phyloP scores from a whole-genome alignment of 1,140 invertebrate genomes.

The Ladona fulva region DNA sequence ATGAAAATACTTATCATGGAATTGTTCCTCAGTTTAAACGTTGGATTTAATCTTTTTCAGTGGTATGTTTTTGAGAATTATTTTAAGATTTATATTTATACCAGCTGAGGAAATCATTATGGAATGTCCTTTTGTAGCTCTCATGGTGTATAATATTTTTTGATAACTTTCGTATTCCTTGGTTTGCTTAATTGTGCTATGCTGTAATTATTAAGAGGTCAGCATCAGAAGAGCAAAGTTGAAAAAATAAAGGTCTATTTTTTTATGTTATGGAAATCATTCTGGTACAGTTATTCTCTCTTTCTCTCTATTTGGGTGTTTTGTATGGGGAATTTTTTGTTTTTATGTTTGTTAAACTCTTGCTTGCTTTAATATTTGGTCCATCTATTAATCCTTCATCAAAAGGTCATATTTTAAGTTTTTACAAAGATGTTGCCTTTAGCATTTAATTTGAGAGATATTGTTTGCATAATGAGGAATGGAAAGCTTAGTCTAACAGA shows the following conservation, averaged over 20 bases:
- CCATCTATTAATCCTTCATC: too few relatives aligned
- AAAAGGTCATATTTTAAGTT: too few relatives aligned
- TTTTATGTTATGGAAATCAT: background rate
- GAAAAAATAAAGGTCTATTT: background rate
- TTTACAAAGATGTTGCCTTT: too few relatives aligned
- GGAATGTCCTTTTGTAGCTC: background rate
- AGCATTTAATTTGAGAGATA: too few relatives aligned
- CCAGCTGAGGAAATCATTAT: background rate
- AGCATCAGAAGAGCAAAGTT: background rate
- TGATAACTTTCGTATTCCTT: background rate
- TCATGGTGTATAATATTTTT: background rate
- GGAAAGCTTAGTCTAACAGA: too few relatives aligned
- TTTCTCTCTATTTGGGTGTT: too few relatives aligned
- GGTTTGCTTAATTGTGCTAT: background rate
- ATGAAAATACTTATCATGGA: background rate
- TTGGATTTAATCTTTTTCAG: background rate
- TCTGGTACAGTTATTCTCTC: background rate
- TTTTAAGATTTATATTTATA: background rate
- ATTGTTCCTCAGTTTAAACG: background rate
- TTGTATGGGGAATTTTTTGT: too few relatives aligned
- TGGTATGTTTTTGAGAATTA: background rate
- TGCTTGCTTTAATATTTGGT: too few relatives aligned
- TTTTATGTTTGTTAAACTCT: too few relatives aligned
- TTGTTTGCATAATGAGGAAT: too few relatives aligned
- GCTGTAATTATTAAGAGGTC: background rate